Evolutionary conservation across 2,888 invertebrate genomes (phyloP).

Genomic region (Sarcophaga rosellei): DNA sequence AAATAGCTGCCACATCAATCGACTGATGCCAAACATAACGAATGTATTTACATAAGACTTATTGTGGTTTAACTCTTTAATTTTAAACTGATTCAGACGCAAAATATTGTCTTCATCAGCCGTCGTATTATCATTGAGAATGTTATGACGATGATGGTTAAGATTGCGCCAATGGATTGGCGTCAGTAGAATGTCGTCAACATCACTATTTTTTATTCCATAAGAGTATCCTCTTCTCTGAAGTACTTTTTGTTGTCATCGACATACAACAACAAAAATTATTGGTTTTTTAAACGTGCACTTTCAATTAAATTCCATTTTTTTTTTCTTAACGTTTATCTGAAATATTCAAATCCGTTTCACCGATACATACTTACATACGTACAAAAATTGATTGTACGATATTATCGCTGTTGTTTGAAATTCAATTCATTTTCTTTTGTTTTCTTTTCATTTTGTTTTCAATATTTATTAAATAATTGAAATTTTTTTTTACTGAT

Average conservation of each 20-base stretch:
- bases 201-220: neutral
- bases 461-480: slow-evolving; percentile 42
- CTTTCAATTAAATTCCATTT: slow-evolving; percentile 39
- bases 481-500: neutral
- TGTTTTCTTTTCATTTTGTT: neutral
- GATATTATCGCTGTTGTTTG: neutral
- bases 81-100: neutral
- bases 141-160: neutral
- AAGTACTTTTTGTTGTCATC: neutral
- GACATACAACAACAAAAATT: neutral
- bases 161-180: slow-evolving; percentile 8
- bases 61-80: neutral
- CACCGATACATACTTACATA: neutral
- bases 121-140: neutral
- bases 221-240: neutral
- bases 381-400: neutral
- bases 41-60: too few species aligned
- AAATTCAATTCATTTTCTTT: neutral
- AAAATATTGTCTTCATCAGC: neutral
- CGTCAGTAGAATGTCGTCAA: slow-evolving; percentile 19
- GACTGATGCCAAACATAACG: too few species aligned
- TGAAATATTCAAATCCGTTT: neutral
- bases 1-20: too few species aligned
- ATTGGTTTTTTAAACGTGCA: slow-evolving; percentile 3
- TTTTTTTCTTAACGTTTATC: slow-evolving; percentile 4